Conservation (phyloP, 2,797 vertebrate genomes). For the Pterois miles region DNA sequence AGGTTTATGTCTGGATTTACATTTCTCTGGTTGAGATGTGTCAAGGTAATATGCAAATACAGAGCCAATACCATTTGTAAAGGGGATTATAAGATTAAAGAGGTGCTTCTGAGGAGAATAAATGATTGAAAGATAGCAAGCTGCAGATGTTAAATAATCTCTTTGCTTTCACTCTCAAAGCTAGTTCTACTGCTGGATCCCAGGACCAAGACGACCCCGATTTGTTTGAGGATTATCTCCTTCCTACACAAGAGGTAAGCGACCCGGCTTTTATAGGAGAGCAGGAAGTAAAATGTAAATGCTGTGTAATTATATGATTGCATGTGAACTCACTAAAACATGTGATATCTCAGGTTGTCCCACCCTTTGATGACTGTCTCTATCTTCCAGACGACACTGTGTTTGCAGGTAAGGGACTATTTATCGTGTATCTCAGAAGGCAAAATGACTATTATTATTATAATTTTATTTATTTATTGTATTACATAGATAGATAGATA, state of each 20-base stretch:
- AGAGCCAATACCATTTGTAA: neutral
- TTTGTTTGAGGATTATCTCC: neutral
- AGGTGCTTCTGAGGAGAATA: constrained; percentile 8
- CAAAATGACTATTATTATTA: too few relatives aligned
- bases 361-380: neutral
- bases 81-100: constrained; percentile 22
- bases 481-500: too few relatives aligned
- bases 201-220: constrained; percentile 49
- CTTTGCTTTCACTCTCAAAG: constrained; percentile 41
- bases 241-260: constrained; percentile 59
- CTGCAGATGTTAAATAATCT: neutral
- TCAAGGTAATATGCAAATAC: neutral
- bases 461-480: too few relatives aligned
- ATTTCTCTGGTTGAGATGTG: neutral
- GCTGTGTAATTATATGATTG: neutral
- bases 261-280: neutral
- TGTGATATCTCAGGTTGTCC: constrained; percentile 28
- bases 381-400: constrained; percentile 10
- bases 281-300: neutral
- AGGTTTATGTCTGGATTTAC: neutral
- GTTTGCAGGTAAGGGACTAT: constrained; percentile 43
- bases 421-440: neutral
- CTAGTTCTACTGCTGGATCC: constrained; percentile 45
- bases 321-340: constrained; percentile 8
- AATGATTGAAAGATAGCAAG: constrained; percentile 2